phyloP scores from a whole-genome alignment of 2,113 vertebrate species.

The Stegostoma tigrinum region DNA sequence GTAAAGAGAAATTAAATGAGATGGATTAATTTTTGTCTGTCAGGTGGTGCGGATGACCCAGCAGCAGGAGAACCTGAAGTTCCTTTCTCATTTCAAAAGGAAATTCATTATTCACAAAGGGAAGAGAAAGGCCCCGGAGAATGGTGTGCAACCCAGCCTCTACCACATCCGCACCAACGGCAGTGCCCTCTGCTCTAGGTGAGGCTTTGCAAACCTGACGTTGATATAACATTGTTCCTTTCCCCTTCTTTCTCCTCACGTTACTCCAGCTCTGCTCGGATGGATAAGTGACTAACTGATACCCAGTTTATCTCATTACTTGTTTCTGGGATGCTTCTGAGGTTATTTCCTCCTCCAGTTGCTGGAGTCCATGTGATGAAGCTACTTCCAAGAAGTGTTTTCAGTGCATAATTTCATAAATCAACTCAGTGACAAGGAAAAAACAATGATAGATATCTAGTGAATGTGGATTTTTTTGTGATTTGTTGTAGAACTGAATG shows the following conservation, averaged over 20 bases:
- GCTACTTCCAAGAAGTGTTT: background rate
- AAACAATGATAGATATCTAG: background rate
- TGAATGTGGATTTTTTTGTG: background rate
- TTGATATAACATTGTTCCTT: background rate
- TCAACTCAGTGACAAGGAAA: background rate
- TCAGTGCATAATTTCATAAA: background rate
- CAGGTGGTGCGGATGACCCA: constrained; percentile 97
- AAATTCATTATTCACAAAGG: constrained; percentile 95
- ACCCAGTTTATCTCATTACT: background rate
- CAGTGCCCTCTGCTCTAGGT: constrained; percentile 92
- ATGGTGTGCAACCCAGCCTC: constrained; percentile 77
- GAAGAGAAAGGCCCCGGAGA: constrained; percentile 72
- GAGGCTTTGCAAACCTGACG: background rate
- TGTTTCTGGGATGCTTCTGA: background rate
- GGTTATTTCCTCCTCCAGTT: background rate
- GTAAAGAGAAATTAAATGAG: background rate
- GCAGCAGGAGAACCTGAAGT: constrained; percentile 97
- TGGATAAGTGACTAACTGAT: background rate
- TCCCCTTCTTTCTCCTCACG: background rate
- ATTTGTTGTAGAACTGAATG: background rate
- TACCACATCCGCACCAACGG: constrained; percentile 95
- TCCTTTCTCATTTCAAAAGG: constrained; percentile 94
- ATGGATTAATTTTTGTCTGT: background rate
- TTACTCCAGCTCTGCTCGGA: background rate
- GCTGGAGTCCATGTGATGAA: background rate